Base-by-base conservation (phyloP, 2,797 vertebrate species). In the Eidolon dupreanum region DNA sequence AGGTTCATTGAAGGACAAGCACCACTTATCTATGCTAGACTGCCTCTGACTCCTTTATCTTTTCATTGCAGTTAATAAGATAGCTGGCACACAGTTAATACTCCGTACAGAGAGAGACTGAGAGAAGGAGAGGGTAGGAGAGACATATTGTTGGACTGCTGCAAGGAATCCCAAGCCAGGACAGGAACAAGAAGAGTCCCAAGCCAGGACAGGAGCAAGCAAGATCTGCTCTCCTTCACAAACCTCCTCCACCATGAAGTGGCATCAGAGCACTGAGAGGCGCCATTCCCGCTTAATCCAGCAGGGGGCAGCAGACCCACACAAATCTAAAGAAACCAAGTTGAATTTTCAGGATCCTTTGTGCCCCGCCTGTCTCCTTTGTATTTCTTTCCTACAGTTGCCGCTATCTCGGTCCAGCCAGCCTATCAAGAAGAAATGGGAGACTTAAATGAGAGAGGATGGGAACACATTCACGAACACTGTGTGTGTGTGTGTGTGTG, bases 301-400 rank as follows among this genome's bases (percentile, higher is more conserved):
- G 91, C 84, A 97, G 97, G 31, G 94, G 87, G 79, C 77, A 95
- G 96, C 95, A 96, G 63, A 43, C 24, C 24, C 86, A 57, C 79
- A 88, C 24, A 51, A 90, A 97, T 43, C 8, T 49, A 77, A 83
- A 24, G 6, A 33, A 28, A 6, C 1, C 0, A 53, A 51, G 4
- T 6, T 65, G 68, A 31, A 43, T 43, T 78, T 90, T 70, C 26
- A 20, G 5, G 16, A 17, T 28, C 1, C 4, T 57, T 55, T 90
- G 55, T 8, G 9, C 41, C 49, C 7, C 2, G 8, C 4, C 0
- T 26, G 5, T 68, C 17, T 41, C 9, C 17, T 46, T 26, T 1
- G 3, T 24, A 20, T 71, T 12, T 22, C 16, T 68, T 81, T 38
- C 43, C 8, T 61, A 2, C 6, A 19, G 2, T 19, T 53, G 66